Base-by-base conservation (phyloP, 2,113 vertebrate species). In the Pelecanus crispus region DNA sequence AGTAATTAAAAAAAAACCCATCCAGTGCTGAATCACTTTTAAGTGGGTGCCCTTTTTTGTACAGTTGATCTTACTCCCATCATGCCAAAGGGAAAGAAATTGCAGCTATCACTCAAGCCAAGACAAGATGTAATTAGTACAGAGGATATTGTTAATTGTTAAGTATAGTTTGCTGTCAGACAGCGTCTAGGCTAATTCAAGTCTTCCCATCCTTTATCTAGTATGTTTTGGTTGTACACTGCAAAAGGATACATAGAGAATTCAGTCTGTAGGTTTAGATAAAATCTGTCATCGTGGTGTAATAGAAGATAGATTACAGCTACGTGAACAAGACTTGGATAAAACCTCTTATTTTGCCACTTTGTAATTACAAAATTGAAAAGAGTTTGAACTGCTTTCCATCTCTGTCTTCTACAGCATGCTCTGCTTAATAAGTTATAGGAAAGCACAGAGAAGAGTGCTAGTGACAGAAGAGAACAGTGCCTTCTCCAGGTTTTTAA, bases 11-110 rank as follows among this genome's bases (percentile, higher is more conserved):
- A 75, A 88, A 66, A 55, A 5, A 21, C 13, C 12, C 19, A 95
- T 80, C 55, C 93, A 82, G 53, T 70, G 81, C 62, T 92, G 91
- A 96, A 92, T 88, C 73, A 87, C 73, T 62, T 58, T 19, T 80
- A 89, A 90, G 87, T 38, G 2, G 1, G n/a, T 66, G 89, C 78
- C 3, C 1, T 6, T 85, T 93, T 95, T 77, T 73, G 49, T 63
- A 10, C 26, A 36, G 83, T 15, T 74, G 56, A 44, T 91, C 34
- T 75, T 90, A 52, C 40, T 84, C 68, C 32, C 24, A 17, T 91
- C 45, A 42, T 7, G 92, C 95, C 96, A 91, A 94, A 96, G 95
- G 94, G 94, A 73, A 95, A 95, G 84, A 73, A 96, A 95, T 94
- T 95, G 74, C 89, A 91, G 36, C 81, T 92, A 38, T 94, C 92